Base-by-base conservation (phyloP, 1,140 invertebrate genomes). In the Nylanderia fulva region DNA sequence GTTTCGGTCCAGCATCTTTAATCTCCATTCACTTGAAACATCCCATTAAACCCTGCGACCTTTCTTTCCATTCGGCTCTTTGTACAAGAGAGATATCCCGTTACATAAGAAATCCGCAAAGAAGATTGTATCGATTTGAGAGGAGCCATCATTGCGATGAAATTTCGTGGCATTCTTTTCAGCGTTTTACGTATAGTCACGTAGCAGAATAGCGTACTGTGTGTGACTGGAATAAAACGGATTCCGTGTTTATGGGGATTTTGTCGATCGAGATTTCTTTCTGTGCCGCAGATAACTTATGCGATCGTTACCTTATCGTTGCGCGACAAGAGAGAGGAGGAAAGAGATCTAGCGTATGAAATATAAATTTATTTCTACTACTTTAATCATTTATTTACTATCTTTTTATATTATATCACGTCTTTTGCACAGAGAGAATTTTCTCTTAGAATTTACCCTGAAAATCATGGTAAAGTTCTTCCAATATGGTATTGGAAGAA, bases 11-110 rank as follows among this genome's bases (percentile, higher is more conserved):
- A 39, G 39, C 61, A 71, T 83, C 86, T 83, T 89, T 80, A 86
- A 83, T 74, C 69, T 60, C 29, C 76, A 63, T 76, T 86, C 87
- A 45, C 66, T 75, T 76, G 85, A 88, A 77, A 88, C 56, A 54
- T 27, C 48, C 82, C 60, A 85, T 85, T 68, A 68, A 80, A 27
- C 29, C 27, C 4, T 4, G 48, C 24, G 48, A 64, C 21, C 33
- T 33, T 24, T 13, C 24, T 9, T n/a, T 24, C 24, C 24, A 8
- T 18, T 60, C 58, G 58, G 2, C 75, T 48, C 45, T 48, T 48
- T 52, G 27, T 36, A 6, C 39, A n/a, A 36, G 64, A 36, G 64
- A 9, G 15, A 52, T 8, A 52, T 76, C 33, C 42, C 58, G 71
- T 84, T 84, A 75, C 64, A 39, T 71, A 58, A 82, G 52, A 82